Evolutionary conservation across 37 sponge, comb jelly and placozoan genomes (phyloP), one percentile per base, ranked within the genome.

Genomic region (Chondrilla cf. caribensis): DNA sequence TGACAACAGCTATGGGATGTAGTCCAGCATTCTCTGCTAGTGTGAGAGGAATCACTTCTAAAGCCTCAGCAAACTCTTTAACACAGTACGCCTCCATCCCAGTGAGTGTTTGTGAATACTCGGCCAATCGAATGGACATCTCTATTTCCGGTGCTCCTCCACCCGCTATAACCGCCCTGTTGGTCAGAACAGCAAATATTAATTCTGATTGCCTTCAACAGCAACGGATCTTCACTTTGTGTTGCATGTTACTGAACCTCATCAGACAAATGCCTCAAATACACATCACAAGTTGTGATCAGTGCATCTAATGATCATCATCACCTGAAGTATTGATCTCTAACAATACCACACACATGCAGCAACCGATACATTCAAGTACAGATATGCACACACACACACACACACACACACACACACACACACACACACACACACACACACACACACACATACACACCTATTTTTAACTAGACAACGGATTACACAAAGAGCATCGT

Each of bases 21-120:
- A 98, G 93, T 4, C 99, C 99, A 19, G 97, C 99, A 75, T 98
- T 98, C 83, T 98, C 99, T 22, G 99, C 99, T 77, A 98, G 90
- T 0, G 99, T 98, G 82, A 78, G 91, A 1, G 99, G 97, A 43
- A 98, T 96, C 58, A 98, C 86, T 66, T 98, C 99, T 81, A 98
- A 86, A 0, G 97, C 95, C 60, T 98, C 99, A 1, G 97, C 93
- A 90, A 94, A 98, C n/a, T 86, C 99, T 37, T 88, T 70, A 51
- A 94, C 58, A 77, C 99, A 98, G 81, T 98, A 94, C 14, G 89
- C 82, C 70, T 98, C 99, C 88, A 96, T 91, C n/a, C 99, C 99
- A 26, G 87, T 86, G 62, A 98, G 88, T 2, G 91, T 88, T 62
- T 90, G 89, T 4, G 99, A 87, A 82, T 94, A 85, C 65, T 96